Percentiles rank a stretch among this genome's conserved stretches.
Evolutionary conservation across 2,888 invertebrate species (phyloP).

Genomic region (Drosophila rellima): DNA sequence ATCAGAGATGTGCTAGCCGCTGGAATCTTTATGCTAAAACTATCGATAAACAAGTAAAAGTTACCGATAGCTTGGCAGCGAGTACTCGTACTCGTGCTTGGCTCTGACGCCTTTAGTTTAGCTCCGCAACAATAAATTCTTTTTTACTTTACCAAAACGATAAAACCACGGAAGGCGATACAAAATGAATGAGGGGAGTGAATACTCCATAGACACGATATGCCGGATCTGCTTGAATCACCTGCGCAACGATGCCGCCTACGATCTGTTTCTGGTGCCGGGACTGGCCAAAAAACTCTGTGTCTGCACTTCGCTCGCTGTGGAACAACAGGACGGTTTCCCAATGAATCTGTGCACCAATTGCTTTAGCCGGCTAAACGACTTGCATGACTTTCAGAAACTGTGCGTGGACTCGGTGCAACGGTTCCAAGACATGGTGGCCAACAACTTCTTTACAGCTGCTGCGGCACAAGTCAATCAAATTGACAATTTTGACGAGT

Average conservation of each 20-base stretch:
- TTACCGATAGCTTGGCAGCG: constrained; percentile 21
- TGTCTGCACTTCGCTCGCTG: constrained; percentile 79
- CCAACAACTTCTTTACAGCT: constrained; percentile 50
- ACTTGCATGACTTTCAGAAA: constrained; percentile 81
- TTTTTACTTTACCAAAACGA: constrained; percentile 14
- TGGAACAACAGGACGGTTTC: constrained; percentile 82
- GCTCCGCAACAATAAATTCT: constrained; percentile 26
- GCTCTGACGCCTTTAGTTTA: constrained; percentile 44
- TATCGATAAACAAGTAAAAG: constrained; percentile 26
- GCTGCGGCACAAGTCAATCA: constrained; percentile 27
- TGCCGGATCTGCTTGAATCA: constrained; percentile 83
- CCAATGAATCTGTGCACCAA: constrained; percentile 78
- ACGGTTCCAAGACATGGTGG: constrained; percentile 71
- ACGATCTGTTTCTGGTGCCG: constrained; percentile 76
- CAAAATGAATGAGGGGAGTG: constrained; percentile 59
- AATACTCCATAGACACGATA: constrained; percentile 72
- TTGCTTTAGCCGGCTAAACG: constrained; percentile 79
- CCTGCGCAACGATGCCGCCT: constrained; percentile 62
- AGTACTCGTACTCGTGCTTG: constrained; percentile 16
- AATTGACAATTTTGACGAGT: constrained; percentile 63
- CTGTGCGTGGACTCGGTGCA: constrained; percentile 80
- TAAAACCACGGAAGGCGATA: constrained; percentile 19
- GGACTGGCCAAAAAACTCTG: constrained; percentile 81
- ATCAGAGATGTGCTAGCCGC: neutral
- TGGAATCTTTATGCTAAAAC: neutral